Percentiles rank a stretch among this genome's conserved stretches.
Evolutionary conservation across 2,113 vertebrate species (phyloP).

Genomic region (Andinoacara biseriatus): DNA sequence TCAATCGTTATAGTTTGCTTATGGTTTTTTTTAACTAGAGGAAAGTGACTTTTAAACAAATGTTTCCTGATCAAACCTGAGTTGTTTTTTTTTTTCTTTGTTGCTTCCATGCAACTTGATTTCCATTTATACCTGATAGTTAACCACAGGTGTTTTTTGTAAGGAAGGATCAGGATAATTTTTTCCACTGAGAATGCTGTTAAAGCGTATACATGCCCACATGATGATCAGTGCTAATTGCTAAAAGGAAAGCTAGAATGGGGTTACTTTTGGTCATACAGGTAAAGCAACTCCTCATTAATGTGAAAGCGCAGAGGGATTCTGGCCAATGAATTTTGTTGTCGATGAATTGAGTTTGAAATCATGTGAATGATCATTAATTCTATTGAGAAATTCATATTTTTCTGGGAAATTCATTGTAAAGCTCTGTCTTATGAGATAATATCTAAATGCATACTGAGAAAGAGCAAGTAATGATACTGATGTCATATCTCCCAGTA

Average conservation of each 20-base stretch:
- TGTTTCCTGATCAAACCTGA: slow-evolving; percentile 14
- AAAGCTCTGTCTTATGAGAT: no score
- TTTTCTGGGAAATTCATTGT: background rate
- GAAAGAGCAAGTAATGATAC: background rate
- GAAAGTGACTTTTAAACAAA: slow-evolving; percentile 30
- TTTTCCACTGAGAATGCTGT: background rate
- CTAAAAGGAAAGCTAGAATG: background rate
- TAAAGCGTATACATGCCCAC: background rate
- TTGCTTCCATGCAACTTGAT: background rate
- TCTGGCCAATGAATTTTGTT: background rate
- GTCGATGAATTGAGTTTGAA: background rate
- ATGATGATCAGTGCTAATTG: background rate
- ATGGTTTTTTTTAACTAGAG: slow-evolving; percentile 33
- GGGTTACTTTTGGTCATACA: background rate
- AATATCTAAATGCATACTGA: background rate
- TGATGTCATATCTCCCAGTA: background rate
- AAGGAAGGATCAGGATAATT: background rate
- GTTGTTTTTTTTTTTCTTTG: background rate
- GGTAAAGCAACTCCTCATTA: background rate
- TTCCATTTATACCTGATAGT: slow-evolving; percentile 10
- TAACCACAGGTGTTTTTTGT: background rate
- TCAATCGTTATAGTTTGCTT: slow-evolving; percentile 54
- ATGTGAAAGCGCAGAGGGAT: background rate
- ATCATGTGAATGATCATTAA: background rate
- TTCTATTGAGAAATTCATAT: background rate